Percentiles rank a stretch among this genome's conserved stretches.
phyloP scores from a whole-genome alignment of 2,888 invertebrate genomes.

The Agrochola circellaris region DNA sequence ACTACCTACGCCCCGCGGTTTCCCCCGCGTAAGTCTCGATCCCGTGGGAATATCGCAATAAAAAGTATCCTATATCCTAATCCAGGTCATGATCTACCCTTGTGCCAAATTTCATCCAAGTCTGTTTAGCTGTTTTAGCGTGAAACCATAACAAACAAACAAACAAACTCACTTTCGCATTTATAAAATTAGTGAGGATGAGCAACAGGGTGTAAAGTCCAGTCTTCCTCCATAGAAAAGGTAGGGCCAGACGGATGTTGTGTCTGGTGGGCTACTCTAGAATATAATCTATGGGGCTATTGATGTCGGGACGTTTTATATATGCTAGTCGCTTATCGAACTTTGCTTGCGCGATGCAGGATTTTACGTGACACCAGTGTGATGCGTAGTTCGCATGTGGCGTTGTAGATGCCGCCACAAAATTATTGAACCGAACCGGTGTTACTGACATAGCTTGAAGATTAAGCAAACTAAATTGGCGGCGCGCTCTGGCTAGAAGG shows the following conservation, averaged over 20 bases:
- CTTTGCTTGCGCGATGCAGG: too few species aligned
- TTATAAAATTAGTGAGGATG: not conserved
- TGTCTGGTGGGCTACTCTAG: not conserved
- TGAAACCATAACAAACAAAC: too few species aligned
- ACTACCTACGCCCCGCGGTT: not conserved
- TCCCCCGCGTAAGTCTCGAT: too few species aligned
- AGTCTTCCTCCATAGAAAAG: not conserved
- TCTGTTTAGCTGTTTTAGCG: too few species aligned
- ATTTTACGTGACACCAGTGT: not conserved
- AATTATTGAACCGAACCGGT: not conserved
- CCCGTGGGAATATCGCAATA: too few species aligned
- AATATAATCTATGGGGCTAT: not conserved
- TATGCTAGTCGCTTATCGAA: too few species aligned
- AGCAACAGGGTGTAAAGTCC: not conserved
- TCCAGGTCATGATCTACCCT: too few species aligned
- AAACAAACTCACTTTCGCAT: too few species aligned
- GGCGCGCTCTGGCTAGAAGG: not conserved
- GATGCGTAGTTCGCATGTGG: not conserved
- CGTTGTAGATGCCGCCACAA: not conserved
- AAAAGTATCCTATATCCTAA: too few species aligned
- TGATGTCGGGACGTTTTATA: not conserved
- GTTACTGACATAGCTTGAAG: not conserved
- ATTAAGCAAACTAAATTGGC: not conserved
- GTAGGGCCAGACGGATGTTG: not conserved
- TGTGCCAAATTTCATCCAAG: too few species aligned